Evolutionary conservation across 2,888 invertebrate genomes (phyloP).

Genomic region (Rhamnusium bicolor): DNA sequence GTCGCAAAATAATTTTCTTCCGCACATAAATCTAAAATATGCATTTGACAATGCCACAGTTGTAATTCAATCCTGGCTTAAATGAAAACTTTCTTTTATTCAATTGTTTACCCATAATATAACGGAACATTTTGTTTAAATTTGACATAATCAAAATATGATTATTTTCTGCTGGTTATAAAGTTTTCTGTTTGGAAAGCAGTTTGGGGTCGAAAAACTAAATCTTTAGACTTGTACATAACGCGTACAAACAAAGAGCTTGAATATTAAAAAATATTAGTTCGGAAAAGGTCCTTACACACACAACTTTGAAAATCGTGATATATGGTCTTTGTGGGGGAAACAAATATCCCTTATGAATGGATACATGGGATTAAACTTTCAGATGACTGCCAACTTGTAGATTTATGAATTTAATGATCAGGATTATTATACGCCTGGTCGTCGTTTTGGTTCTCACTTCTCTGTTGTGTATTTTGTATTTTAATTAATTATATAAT

Average conservation of each 20-base stretch:
- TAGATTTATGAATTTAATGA: conserved; percentile 64
- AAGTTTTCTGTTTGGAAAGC: neutral
- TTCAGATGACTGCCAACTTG: conserved; percentile 63
- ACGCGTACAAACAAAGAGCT: neutral
- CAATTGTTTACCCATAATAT: neutral
- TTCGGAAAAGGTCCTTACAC: neutral
- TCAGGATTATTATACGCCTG: conserved; percentile 54
- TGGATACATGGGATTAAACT: conserved; percentile 65
- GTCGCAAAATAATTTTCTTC: too few species aligned
- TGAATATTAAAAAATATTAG: conserved; percentile 29
- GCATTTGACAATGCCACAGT: neutral
- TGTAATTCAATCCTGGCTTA: neutral
- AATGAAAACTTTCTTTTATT: neutral
- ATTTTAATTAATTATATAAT: conserved; percentile 32
- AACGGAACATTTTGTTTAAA: neutral
- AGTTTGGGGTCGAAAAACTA: neutral
- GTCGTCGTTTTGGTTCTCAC: conserved; percentile 38
- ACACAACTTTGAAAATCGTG: conserved; percentile 51
- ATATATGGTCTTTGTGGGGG: conserved; percentile 54
- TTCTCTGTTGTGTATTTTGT: conserved; percentile 25
- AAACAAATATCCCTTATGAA: conserved; percentile 62
- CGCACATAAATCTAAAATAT: too few species aligned
- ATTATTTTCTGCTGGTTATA: neutral
- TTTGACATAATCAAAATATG: neutral
- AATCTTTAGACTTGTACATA: conserved; percentile 8